These are phyloP conservation scores for Zygaena filipendulae DNA, from an alignment of 2,888 invertebrate species.

Conservation along the genomic window DNA sequence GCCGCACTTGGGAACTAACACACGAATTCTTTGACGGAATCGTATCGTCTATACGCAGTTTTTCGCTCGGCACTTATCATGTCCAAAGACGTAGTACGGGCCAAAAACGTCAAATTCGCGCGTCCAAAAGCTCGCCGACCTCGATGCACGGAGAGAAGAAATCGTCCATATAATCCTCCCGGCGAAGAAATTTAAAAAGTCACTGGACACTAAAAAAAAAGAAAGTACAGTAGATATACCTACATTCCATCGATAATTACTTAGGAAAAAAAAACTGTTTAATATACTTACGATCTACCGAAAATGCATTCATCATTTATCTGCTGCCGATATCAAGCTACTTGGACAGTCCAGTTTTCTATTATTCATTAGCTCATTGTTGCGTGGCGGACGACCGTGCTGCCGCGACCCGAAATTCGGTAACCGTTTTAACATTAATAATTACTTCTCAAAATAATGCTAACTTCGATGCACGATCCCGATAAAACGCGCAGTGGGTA, in stretches of 20 bases:
- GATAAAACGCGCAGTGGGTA: slow-evolving; percentile 51
- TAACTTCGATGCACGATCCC: slow-evolving; percentile 57
- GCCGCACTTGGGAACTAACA: slow-evolving; percentile 23
- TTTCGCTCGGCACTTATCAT: slow-evolving; percentile 54
- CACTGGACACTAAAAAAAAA: slow-evolving; percentile 19
- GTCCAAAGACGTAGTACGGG: slow-evolving; percentile 22
- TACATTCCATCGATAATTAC: slow-evolving; percentile 45
- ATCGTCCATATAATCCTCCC: slow-evolving; percentile 5
- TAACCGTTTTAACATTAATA: slow-evolving; percentile 61
- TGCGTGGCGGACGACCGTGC: slow-evolving; percentile 33
- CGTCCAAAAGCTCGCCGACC: slow-evolving; percentile 13
- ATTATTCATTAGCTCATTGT: slow-evolving; percentile 60
- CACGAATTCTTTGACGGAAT: slow-evolving; percentile 56
- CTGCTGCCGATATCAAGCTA: slow-evolving; percentile 48
- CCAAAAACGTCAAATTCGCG: slow-evolving; percentile 22
- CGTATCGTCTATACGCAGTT: slow-evolving; percentile 43
- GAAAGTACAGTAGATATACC: slow-evolving; percentile 24
- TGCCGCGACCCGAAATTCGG: slow-evolving; percentile 59
- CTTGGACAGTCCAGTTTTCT: slow-evolving; percentile 54
- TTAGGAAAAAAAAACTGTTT: slow-evolving; percentile 39
- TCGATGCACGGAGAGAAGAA: too few relatives aligned
- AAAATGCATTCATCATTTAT: slow-evolving; percentile 59
- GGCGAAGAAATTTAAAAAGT: slow-evolving; percentile 6
- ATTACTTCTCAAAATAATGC: slow-evolving; percentile 69
- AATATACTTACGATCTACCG: too few relatives aligned